phyloP scores from a whole-genome alignment of 2,888 invertebrate genomes.

The Ornithoptera priamus region DNA sequence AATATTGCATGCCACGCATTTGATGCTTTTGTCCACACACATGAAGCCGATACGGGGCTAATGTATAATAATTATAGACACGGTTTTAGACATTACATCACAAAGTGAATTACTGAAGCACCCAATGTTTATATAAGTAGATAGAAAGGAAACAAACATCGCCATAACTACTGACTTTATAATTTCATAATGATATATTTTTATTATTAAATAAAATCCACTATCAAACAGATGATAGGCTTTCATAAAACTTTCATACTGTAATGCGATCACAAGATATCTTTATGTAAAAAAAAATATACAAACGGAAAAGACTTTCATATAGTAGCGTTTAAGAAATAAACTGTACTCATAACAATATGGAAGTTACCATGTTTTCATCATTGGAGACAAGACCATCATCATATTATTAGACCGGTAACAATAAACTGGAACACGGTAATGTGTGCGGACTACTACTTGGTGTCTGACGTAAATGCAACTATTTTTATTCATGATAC shows the following conservation, averaged over 20 bases:
- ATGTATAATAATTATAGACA: constrained; percentile 20
- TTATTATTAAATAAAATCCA: not conserved
- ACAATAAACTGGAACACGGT: too few relatives aligned
- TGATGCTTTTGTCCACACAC: constrained; percentile 19
- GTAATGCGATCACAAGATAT: not conserved
- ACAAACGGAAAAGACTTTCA: too few relatives aligned
- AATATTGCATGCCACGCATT: constrained; percentile 9
- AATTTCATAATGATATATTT: not conserved
- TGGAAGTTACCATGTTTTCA: too few relatives aligned
- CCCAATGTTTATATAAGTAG: not conserved
- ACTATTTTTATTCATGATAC: too few relatives aligned
- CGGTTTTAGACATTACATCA: constrained; percentile 14
- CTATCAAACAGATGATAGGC: not conserved
- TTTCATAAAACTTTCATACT: not conserved
- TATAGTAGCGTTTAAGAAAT: too few relatives aligned
- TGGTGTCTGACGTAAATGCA: too few relatives aligned
- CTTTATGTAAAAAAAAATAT: not conserved
- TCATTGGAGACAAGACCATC: too few relatives aligned
- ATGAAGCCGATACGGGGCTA: constrained; percentile 4
- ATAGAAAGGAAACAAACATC: not conserved
- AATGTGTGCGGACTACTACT: too few relatives aligned
- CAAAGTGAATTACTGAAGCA: constrained; percentile 6
- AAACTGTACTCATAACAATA: too few relatives aligned
- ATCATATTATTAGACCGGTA: too few relatives aligned
- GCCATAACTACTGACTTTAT: not conserved